Conservation (phyloP, 2,888 invertebrate genomes). For the Tricholauxania praeusta region DNA sequence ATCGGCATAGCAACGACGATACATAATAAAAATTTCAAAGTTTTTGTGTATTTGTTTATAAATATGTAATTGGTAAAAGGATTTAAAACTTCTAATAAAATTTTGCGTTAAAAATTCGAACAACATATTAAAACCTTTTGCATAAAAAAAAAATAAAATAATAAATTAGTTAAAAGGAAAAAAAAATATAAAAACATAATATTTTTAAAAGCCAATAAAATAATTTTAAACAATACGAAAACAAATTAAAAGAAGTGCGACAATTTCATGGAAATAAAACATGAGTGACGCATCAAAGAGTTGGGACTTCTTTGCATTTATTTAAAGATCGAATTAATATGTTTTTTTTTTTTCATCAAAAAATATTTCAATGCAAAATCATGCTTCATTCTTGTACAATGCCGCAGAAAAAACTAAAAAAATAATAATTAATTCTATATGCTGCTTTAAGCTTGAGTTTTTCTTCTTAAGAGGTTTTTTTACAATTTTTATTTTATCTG, state of each 20-base stretch:
- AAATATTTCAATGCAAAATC: too few relatives aligned
- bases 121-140: conserved; percentile 34
- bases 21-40: background rate
- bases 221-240: conserved; percentile 22
- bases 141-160: conserved; percentile 23
- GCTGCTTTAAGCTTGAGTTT: too few relatives aligned
- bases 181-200: conserved; percentile 10
- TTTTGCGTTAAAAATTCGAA: conserved; percentile 11
- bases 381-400: too few relatives aligned
- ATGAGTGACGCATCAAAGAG: background rate
- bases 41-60: background rate
- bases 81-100: conserved; percentile 20
- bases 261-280: background rate
- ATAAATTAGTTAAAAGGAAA: conserved; percentile 16
- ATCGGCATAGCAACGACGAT: too few relatives aligned
- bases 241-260: conserved; percentile 29
- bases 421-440: too few relatives aligned
- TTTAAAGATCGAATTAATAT: background rate
- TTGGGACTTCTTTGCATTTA: background rate
- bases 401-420: too few relatives aligned
- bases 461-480: too few relatives aligned
- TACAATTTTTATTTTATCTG: too few relatives aligned
- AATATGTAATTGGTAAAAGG: conserved; percentile 19
- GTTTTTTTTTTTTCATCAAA: too few relatives aligned
- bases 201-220: conserved; percentile 21